These are phyloP conservation scores for Pseudolaguvia tuberculata DNA, from an alignment of 2,113 vertebrate species.

Conservation along the genomic window DNA sequence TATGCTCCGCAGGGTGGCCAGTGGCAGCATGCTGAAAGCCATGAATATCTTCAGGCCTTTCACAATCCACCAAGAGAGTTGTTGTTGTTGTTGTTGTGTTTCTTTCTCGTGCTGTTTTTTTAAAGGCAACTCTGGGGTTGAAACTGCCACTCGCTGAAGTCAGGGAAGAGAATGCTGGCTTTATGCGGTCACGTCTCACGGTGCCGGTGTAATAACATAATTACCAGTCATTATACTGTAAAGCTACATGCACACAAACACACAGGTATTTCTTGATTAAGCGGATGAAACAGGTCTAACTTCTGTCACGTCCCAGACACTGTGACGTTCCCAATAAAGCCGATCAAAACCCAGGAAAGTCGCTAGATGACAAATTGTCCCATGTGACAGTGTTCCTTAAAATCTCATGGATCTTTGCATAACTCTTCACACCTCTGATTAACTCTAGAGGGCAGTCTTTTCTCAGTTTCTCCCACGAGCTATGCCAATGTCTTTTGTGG, in stretches of 20 bases:
- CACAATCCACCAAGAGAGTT: slow-evolving; percentile 6
- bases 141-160: not conserved
- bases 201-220: not conserved
- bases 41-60: slow-evolving; percentile 26
- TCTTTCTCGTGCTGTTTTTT: not conserved
- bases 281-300: not conserved
- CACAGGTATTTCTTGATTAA: not conserved
- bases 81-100: not conserved
- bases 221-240: not conserved
- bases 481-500: not conserved
- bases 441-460: slow-evolving; percentile 64
- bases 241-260: not conserved
- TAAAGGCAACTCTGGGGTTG: not conserved
- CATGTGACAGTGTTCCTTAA: not conserved
- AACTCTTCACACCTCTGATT: not conserved
- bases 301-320: not conserved
- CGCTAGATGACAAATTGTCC: no score
- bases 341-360: not conserved
- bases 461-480: slow-evolving; percentile 44
- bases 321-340: not conserved
- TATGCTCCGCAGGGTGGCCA: slow-evolving; percentile 21
- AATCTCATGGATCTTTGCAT: not conserved
- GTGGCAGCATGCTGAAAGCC: slow-evolving; percentile 26
- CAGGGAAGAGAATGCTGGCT: not conserved
- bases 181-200: not conserved